Percentiles rank a stretch among this genome's conserved stretches.
Evolutionary conservation across 2,888 invertebrate species (phyloP).

Genomic region (Magallana nippona): DNA sequence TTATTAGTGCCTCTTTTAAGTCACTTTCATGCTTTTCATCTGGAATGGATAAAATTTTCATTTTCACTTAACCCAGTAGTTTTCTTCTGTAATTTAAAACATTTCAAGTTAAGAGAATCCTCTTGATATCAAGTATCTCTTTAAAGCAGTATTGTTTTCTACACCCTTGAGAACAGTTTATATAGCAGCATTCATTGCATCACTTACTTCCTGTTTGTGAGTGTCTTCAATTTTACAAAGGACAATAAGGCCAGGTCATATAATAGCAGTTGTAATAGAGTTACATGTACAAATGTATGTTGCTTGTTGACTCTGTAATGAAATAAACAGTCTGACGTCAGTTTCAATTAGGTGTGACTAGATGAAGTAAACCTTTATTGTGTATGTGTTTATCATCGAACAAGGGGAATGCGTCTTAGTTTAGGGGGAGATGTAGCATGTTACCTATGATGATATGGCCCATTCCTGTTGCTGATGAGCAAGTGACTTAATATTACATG

Average conservation of each 20-base stretch:
- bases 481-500: too few relatives aligned
- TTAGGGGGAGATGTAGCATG: too few relatives aligned
- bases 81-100: not conserved
- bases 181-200: conserved; percentile 1
- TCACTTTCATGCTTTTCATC: not conserved
- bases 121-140: not conserved
- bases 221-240: not conserved
- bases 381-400: too few relatives aligned
- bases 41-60: not conserved
- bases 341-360: not conserved
- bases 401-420: too few relatives aligned
- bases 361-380: too few relatives aligned
- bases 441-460: too few relatives aligned
- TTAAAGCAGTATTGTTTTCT: not conserved
- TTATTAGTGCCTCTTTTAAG: not conserved
- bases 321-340: not conserved
- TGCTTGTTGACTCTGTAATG: not conserved
- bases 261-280: too few relatives aligned
- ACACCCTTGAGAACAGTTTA: not conserved
- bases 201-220: conserved; percentile 1
- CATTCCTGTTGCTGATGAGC: too few relatives aligned
- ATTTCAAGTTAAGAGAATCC: not conserved
- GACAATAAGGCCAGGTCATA: not conserved
- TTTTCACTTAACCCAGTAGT: not conserved
- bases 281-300: too few relatives aligned